Percentiles rank a stretch among this genome's conserved stretches.
Conservation (phyloP, 2,113 vertebrate genomes). For the Rousettus leschenaultii region DNA sequence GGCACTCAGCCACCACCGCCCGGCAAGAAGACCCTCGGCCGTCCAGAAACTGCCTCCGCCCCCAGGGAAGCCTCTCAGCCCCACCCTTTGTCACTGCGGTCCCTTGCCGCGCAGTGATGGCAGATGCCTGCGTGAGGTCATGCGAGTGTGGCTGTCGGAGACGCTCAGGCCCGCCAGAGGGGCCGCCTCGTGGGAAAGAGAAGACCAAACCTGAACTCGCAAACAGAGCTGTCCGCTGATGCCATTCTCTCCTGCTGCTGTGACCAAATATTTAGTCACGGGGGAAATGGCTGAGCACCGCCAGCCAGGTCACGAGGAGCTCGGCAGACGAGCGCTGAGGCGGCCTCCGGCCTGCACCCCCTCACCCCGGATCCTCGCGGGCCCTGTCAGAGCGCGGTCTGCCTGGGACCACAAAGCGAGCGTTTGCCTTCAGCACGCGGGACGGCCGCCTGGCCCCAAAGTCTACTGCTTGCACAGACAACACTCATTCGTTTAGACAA, state of each 20-base stretch:
- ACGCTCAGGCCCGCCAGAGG: not conserved
- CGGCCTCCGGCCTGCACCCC: not conserved
- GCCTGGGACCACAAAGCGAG: constrained; percentile 56
- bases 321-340: not conserved
- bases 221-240: constrained; percentile 32
- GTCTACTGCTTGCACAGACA: constrained; percentile 56
- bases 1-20: not conserved
- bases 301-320: not conserved
- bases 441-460: constrained; percentile 48
- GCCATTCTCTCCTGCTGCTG: not conserved
- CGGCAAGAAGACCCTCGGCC: not conserved
- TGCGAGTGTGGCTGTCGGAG: not conserved
- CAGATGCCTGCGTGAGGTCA: not conserved
- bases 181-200: not conserved
- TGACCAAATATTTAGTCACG: constrained; percentile 47
- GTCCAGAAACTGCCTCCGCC: not conserved
- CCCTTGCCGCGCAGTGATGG: not conserved
- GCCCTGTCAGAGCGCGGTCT: not conserved
- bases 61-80: not conserved
- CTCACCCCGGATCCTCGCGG: not conserved
- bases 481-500: constrained; percentile 64
- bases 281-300: constrained; percentile 15
- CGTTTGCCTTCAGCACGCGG: constrained; percentile 51
- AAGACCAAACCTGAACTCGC: not conserved
- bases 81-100: not conserved